phyloP scores from a whole-genome alignment of 2,797 vertebrate species.

The Peromyscus aztecus region DNA sequence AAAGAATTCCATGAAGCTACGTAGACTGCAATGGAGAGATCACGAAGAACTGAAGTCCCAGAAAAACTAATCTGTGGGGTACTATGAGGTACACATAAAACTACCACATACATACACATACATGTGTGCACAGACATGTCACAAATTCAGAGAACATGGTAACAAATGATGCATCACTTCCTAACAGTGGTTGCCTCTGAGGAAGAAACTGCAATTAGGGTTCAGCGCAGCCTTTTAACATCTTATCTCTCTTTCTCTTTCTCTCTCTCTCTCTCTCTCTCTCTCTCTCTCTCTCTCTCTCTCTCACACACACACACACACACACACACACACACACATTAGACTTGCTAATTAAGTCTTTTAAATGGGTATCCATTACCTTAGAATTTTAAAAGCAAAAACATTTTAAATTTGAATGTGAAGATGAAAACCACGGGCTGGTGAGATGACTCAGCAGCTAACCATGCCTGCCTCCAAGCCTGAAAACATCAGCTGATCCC shows the following conservation, averaged over 20 bases:
- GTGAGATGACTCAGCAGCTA: not conserved
- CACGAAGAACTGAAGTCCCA: not conserved
- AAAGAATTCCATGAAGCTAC: not conserved
- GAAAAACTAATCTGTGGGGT: not conserved
- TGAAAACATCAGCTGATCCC: not conserved
- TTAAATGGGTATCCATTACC: not conserved
- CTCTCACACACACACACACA: not conserved
- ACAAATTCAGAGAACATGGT: not conserved
- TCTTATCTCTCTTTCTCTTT: not conserved
- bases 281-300: not conserved
- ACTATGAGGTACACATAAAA: not conserved
- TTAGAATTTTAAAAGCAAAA: slow-evolving; percentile 22
- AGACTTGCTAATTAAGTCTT: not conserved
- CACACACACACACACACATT: not conserved
- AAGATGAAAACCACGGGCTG: not conserved
- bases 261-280: not conserved
- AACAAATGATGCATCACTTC: not conserved
- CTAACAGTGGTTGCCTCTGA: slow-evolving; percentile 2
- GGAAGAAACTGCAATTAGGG: not conserved
- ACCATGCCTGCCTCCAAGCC: not conserved
- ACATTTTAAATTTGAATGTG: not conserved
- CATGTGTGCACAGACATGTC: not conserved
- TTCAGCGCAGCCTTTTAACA: slow-evolving; percentile 24
- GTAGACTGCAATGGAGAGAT: not conserved
- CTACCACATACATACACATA: not conserved